Percentiles rank a stretch among this genome's conserved stretches.
Evolutionary conservation across 2,888 invertebrate genomes (phyloP).

Genomic region (Magallana nippona): DNA sequence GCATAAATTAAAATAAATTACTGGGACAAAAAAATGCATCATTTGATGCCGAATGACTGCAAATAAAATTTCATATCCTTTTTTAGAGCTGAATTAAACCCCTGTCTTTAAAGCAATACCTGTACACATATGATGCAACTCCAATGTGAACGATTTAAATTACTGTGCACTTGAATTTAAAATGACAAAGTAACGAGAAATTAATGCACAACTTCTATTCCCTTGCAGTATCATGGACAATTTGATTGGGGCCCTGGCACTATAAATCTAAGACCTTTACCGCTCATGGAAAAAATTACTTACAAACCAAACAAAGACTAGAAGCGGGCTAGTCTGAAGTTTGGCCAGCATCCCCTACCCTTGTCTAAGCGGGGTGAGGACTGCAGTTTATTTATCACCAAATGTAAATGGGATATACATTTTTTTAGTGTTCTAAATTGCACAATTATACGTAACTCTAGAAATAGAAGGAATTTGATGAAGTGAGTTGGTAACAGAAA

Average conservation of each 20-base stretch:
- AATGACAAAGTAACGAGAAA: slow-evolving; percentile 33
- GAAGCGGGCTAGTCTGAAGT: not conserved
- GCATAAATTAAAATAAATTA: slow-evolving; percentile 21
- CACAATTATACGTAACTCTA: slow-evolving; percentile 15
- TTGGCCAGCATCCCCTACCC: not conserved
- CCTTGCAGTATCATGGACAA: not conserved
- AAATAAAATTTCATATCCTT: not conserved
- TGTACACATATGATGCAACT: slow-evolving; percentile 6
- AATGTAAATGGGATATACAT: not conserved
- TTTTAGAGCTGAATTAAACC: not conserved
- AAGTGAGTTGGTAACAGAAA: not conserved
- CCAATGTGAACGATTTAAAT: not conserved
- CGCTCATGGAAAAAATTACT: not conserved
- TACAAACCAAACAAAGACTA: not conserved
- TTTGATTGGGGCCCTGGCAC: not conserved
- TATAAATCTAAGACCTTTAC: slow-evolving; percentile 4
- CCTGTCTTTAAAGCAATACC: not conserved
- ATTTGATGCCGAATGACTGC: not conserved
- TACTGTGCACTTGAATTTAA: not conserved
- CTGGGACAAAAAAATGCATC: not conserved
- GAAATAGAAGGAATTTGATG: slow-evolving; percentile 2
- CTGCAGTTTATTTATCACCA: not conserved
- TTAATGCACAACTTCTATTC: slow-evolving; percentile 32
- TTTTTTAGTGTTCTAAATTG: not conserved
- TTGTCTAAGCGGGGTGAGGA: not conserved